Conservation (phyloP, 2,113 vertebrate genomes). For the Cygnus buccinator region DNA sequence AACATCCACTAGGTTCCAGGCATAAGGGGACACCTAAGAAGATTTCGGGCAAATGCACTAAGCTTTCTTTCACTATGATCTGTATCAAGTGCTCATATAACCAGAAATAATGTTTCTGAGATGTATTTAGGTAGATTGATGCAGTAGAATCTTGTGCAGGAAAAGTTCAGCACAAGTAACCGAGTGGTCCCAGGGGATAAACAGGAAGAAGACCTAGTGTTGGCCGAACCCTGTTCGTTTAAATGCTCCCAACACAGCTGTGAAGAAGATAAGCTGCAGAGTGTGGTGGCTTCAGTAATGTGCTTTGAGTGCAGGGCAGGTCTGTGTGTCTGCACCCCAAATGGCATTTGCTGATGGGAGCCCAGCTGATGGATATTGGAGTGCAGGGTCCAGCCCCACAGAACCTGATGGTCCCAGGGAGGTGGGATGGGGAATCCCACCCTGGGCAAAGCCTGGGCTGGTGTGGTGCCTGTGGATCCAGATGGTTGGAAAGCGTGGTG, state of each 20-base stretch:
- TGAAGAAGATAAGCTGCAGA: not conserved
- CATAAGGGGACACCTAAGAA: not conserved
- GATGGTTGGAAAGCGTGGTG: not conserved
- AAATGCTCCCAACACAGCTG: not conserved
- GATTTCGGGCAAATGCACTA: not conserved
- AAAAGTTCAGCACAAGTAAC: not conserved
- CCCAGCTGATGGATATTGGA: not conserved
- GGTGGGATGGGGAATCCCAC: not conserved
- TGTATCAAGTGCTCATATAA: not conserved
- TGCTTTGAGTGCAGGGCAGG: not conserved
- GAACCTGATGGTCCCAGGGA: not conserved
- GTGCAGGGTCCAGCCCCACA: not conserved
- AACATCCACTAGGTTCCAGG: not conserved
- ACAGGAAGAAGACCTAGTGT: not conserved
- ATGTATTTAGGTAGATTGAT: not conserved
- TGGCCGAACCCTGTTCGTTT: no score
- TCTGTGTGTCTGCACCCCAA: not conserved
- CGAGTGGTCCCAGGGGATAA: not conserved
- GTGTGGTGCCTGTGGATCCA: not conserved
- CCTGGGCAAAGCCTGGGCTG: no score
- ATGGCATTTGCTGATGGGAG: not conserved
- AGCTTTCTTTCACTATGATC: not conserved
- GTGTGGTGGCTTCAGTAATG: not conserved
- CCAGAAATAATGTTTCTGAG: not conserved
- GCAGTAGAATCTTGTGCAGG: not conserved